Percentiles rank a stretch among this genome's conserved stretches.
Evolutionary conservation across 2,797 vertebrate genomes (phyloP).

Genomic region (Enteromius viviparus): DNA sequence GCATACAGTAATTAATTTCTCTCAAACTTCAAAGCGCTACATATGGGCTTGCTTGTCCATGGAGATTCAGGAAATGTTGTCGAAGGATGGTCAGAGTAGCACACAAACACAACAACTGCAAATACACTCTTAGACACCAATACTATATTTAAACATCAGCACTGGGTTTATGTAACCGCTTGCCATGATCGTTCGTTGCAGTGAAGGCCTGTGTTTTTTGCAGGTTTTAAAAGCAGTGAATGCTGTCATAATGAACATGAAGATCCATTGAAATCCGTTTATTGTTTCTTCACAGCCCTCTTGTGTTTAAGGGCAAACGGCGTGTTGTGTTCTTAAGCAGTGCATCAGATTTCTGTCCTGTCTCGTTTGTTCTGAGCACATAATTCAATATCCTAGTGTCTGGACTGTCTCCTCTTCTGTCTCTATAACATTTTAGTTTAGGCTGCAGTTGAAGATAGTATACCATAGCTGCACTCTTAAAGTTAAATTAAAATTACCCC

Average conservation of each 20-base stretch:
- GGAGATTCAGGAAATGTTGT: slow-evolving; percentile 38
- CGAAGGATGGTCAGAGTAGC: slow-evolving; percentile 31
- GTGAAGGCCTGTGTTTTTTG: background rate
- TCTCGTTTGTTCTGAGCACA: slow-evolving; percentile 11
- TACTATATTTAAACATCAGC: slow-evolving; percentile 13
- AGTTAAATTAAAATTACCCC: too few species aligned
- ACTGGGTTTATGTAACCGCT: background rate
- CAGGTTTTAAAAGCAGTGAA: background rate
- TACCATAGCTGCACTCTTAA: background rate
- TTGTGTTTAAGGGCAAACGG: slow-evolving; percentile 4
- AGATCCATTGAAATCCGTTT: slow-evolving; percentile 25
- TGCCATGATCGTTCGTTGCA: background rate
- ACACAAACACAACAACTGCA: slow-evolving; percentile 34
- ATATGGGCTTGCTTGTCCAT: slow-evolving; percentile 39
- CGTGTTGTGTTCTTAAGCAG: slow-evolving; percentile 21
- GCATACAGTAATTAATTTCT: slow-evolving; percentile 46
- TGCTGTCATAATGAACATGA: slow-evolving; percentile 2
- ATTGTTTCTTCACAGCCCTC: background rate
- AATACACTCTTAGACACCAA: background rate
- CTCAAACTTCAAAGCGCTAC: slow-evolving; percentile 51
- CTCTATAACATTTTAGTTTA: background rate
- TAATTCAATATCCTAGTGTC: slow-evolving; percentile 37
- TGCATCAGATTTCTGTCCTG: slow-evolving; percentile 22
- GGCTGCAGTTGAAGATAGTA: background rate
- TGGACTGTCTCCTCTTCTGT: slow-evolving; percentile 1